Evolutionary conservation across 2,888 invertebrate genomes (phyloP).

Genomic region (Biston stratarius): DNA sequence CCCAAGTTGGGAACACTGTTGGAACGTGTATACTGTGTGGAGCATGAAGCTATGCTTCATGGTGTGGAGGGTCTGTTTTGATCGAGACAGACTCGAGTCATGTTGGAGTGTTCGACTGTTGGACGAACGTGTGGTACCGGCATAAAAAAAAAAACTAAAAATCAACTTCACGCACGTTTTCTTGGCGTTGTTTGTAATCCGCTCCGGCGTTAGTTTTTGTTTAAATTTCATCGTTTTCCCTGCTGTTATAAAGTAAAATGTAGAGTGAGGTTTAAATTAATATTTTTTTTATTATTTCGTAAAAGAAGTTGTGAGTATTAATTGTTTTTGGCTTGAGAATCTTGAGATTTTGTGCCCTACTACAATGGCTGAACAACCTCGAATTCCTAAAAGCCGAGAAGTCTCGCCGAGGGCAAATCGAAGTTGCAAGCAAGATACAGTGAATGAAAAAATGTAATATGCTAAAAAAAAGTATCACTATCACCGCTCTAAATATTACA

Average conservation of each 20-base stretch:
- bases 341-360: constrained; percentile 26
- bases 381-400: constrained; percentile 54
- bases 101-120: too few species aligned
- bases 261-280: constrained; percentile 64
- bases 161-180: constrained; percentile 72
- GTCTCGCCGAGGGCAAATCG: constrained; percentile 40
- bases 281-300: constrained; percentile 67
- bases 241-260: constrained; percentile 75
- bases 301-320: constrained; percentile 67
- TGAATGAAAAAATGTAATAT: constrained; percentile 38
- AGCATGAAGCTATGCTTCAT: too few species aligned
- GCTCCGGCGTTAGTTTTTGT: constrained; percentile 78
- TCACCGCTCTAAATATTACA: constrained; percentile 24
- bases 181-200: constrained; percentile 84
- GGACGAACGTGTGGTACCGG: too few species aligned
- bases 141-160: background rate
- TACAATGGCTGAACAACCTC: constrained; percentile 70
- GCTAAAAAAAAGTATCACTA: constrained; percentile 26
- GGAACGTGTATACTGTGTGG: too few species aligned
- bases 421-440: constrained; percentile 32
- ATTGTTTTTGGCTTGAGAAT: constrained; percentile 46
- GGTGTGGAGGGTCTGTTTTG: too few species aligned
- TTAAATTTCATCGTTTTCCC: constrained; percentile 71
- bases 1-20: too few species aligned
- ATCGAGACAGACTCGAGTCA: too few species aligned